Percentiles rank a stretch among this genome's conserved stretches.
phyloP scores from a whole-genome alignment of 2,797 vertebrate genomes.

The Chromobotia macracanthus region DNA sequence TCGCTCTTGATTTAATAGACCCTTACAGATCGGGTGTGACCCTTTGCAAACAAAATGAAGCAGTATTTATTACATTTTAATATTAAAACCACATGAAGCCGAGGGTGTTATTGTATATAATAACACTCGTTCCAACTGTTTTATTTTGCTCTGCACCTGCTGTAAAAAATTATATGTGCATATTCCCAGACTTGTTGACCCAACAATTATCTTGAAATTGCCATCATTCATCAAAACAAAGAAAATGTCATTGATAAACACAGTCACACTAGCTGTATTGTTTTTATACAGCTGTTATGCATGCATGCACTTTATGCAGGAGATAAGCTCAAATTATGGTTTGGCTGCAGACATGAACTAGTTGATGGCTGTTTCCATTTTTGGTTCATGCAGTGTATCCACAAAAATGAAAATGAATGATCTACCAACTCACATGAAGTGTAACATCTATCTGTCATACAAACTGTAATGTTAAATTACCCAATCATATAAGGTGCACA shows the following conservation, averaged over 20 bases:
- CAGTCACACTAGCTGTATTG: neutral
- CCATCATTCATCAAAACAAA: conserved; percentile 1
- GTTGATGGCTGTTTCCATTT: neutral
- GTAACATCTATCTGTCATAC: neutral
- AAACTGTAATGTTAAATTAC: neutral
- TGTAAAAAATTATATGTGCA: neutral
- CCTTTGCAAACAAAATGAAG: neutral
- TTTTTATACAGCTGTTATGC: neutral
- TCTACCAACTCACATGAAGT: neutral
- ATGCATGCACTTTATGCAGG: conserved; percentile 1
- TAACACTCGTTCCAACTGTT: conserved; percentile 8
- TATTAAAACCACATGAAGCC: conserved; percentile 25
- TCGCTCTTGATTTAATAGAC: neutral
- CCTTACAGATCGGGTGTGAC: neutral
- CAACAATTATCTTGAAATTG: neutral
- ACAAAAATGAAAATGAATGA: neutral
- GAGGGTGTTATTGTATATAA: neutral
- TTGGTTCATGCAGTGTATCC: neutral
- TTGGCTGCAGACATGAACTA: neutral
- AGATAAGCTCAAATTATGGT: conserved; percentile 15
- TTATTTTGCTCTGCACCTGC: conserved; percentile 15
- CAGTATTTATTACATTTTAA: neutral
- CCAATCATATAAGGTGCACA: neutral
- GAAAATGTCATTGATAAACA: neutral
- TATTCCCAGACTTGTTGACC: neutral